Evolutionary conservation across 2,888 invertebrate species (phyloP).

Genomic region (Cyclophora punctaria): DNA sequence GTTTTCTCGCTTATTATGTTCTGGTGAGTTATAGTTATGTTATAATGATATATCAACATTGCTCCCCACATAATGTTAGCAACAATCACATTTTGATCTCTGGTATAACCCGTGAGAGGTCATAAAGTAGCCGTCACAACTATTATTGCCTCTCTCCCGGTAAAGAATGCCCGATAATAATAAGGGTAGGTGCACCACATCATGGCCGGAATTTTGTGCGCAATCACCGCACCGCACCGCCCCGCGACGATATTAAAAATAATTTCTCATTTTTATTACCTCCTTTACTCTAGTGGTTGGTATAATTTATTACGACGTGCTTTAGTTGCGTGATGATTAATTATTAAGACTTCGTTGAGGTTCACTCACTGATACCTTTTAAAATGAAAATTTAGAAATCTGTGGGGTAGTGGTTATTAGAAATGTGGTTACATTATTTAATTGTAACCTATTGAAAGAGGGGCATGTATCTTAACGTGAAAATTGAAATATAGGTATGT

Average conservation of each 20-base stretch:
- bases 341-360: neutral
- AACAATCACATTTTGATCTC: conserved; percentile 2
- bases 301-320: conserved; percentile 43
- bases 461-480: too few relatives aligned
- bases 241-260: conserved; percentile 69
- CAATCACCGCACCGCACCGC: conserved; percentile 20
- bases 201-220: conserved; percentile 11
- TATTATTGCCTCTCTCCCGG: conserved; percentile 47
- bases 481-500: too few relatives aligned
- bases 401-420: too few relatives aligned
- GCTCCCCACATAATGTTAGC: neutral
- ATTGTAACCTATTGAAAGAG: too few relatives aligned
- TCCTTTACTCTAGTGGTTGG: conserved; percentile 38
- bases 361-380: too few relatives aligned
- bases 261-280: conserved; percentile 74
- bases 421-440: too few relatives aligned
- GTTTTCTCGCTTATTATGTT: too few relatives aligned
- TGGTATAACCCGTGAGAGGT: conserved; percentile 17
- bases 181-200: conserved; percentile 38
- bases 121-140: conserved; percentile 59
- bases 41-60: neutral
- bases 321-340: conserved; percentile 23
- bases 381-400: too few relatives aligned
- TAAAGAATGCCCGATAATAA: conserved; percentile 60
- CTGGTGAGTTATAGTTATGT: too few relatives aligned